These are phyloP conservation scores for Aegithalos caudatus DNA, from an alignment of 2,113 vertebrate genomes.

Conservation along the genomic window DNA sequence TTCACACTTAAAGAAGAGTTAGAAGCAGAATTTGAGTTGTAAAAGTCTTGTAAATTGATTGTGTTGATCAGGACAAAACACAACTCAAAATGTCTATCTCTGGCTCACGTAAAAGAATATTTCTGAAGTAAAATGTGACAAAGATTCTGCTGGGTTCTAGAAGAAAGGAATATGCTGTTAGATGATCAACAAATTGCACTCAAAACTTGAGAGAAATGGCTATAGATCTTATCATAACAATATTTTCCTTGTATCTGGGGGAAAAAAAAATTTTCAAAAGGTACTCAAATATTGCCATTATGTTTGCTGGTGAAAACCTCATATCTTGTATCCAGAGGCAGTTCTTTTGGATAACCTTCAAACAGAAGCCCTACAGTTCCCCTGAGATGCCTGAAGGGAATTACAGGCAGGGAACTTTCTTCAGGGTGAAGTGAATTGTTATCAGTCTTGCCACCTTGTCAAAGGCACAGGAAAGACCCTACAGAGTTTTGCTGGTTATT, in stretches of 20 bases:
- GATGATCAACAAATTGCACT: background rate
- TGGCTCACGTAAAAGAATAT: background rate
- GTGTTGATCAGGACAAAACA: background rate
- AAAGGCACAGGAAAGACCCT: background rate
- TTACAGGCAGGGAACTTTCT: background rate
- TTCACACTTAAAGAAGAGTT: background rate
- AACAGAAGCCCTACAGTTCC: background rate
- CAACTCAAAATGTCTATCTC: background rate
- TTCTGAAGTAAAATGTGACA: background rate
- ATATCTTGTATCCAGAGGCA: background rate
- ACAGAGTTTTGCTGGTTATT: background rate
- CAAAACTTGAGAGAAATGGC: background rate
- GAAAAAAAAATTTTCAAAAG: background rate
- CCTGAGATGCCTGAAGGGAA: background rate
- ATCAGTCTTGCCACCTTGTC: constrained; percentile 2
- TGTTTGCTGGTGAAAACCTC: background rate
- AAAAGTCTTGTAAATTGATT: background rate
- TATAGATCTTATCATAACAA: background rate
- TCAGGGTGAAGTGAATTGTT: background rate
- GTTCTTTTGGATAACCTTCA: background rate
- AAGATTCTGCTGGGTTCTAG: background rate
- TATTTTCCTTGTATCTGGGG: background rate
- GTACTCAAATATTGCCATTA: background rate
- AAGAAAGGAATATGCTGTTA: background rate
- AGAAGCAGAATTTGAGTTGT: background rate